Evolutionary conservation across 2,888 invertebrate genomes (phyloP).

Genomic region (Pollenia griseotomentosa): DNA sequence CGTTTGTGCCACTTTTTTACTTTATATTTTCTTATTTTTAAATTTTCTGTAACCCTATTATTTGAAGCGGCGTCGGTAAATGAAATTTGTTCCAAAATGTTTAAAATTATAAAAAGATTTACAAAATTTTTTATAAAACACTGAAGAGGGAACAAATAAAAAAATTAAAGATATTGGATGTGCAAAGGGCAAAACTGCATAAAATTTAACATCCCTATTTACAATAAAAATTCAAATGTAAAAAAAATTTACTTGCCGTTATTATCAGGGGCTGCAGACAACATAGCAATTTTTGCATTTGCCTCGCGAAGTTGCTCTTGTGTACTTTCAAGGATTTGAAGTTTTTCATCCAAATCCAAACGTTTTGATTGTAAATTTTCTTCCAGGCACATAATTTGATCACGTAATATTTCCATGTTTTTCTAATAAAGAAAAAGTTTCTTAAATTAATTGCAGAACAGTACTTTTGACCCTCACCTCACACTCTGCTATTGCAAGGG

Average conservation of each 20-base stretch:
- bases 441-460: not conserved
- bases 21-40: too few relatives aligned
- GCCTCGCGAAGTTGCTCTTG: conserved; percentile 83
- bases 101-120: too few relatives aligned
- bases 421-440: conserved; percentile 76
- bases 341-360: conserved; percentile 82
- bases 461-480: conserved; percentile 77
- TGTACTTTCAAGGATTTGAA: conserved; percentile 80
- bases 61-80: too few relatives aligned
- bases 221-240: not conserved
- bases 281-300: conserved; percentile 80
- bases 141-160: too few relatives aligned
- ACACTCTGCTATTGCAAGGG: conserved; percentile 79
- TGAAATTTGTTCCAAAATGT: too few relatives aligned
- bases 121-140: too few relatives aligned
- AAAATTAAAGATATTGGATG: too few relatives aligned
- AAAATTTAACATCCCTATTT: too few relatives aligned
- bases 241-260: conserved; percentile 77
- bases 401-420: conserved; percentile 81
- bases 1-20: too few relatives aligned
- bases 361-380: conserved; percentile 82
- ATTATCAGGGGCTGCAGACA: conserved; percentile 79
- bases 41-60: too few relatives aligned
- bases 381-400: conserved; percentile 81
- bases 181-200: too few relatives aligned